These are phyloP conservation scores for Meteorus cinctellus DNA, from an alignment of 2,888 invertebrate genomes.

Conservation along the genomic window DNA sequence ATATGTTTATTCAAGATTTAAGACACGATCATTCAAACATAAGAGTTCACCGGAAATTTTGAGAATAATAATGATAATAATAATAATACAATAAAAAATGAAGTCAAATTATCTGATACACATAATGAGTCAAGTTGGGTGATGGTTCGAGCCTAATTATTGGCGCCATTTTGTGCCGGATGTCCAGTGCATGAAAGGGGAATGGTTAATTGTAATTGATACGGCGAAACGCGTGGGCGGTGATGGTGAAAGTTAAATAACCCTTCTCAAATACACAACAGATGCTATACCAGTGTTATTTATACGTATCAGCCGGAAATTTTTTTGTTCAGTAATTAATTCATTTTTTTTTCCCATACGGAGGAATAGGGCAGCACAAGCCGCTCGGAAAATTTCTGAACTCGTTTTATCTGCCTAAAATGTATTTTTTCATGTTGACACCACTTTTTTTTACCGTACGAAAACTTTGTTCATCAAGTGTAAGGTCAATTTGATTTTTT, in stretches of 20 bases:
- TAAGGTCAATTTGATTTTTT: too few species aligned
- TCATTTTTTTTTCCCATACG: neutral
- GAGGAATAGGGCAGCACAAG: too few species aligned
- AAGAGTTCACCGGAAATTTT: conserved; percentile 41
- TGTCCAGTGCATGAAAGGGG: conserved; percentile 42
- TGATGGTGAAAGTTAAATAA: conserved; percentile 36
- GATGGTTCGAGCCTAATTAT: conserved; percentile 45
- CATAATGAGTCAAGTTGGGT: conserved; percentile 26
- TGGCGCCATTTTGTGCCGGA: conserved; percentile 47
- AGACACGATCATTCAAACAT: conserved; percentile 39
- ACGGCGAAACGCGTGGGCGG: conserved; percentile 33
- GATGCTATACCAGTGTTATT: conserved; percentile 22
- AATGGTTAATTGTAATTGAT: conserved; percentile 41
- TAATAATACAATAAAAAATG: conserved; percentile 29
- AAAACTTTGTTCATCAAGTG: too few species aligned
- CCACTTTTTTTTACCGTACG: too few species aligned
- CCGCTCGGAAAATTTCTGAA: too few species aligned
- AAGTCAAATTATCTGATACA: conserved; percentile 21
- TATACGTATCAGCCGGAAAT: neutral
- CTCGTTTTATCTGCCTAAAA: too few species aligned
- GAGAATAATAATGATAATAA: conserved; percentile 15
- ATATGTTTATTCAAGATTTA: conserved; percentile 37
- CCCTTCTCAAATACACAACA: conserved; percentile 19
- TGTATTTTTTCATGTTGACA: too few species aligned
- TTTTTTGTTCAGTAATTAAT: conserved; percentile 1